Conservation (phyloP, 2,888 invertebrate genomes). For the Brenthis daphne region DNA sequence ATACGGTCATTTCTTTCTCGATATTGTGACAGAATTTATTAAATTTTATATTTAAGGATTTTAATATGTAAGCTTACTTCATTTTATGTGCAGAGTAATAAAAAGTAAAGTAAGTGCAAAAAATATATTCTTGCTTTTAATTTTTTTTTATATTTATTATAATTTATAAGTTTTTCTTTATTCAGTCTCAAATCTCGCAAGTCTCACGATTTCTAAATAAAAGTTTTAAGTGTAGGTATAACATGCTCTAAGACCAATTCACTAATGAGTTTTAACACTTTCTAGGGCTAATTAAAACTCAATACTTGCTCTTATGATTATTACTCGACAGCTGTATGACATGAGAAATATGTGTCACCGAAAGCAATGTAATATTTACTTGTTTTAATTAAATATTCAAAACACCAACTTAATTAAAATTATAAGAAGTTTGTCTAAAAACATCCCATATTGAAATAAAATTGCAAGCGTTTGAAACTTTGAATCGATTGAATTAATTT, state of each 20-base stretch:
- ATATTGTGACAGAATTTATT: constrained; percentile 3
- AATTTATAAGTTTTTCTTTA: too few species aligned
- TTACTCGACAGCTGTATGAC: constrained; percentile 5
- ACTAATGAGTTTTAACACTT: constrained; percentile 9
- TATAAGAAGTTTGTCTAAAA: too few species aligned
- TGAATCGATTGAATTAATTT: too few species aligned
- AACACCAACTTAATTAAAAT: constrained; percentile 7
- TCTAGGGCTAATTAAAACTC: constrained; percentile 4
- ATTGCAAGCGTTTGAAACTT: too few species aligned
- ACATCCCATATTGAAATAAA: too few species aligned
- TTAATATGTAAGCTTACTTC: constrained; percentile 4
- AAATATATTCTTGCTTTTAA: too few species aligned
- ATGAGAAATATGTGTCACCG: background rate
- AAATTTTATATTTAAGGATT: background rate
- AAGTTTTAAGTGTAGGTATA: background rate
- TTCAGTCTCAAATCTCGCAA: too few species aligned
- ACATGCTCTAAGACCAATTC: constrained; percentile 2
- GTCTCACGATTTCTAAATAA: too few species aligned
- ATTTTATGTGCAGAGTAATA: background rate
- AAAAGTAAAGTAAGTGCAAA: too few species aligned
- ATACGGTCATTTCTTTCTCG: constrained; percentile 8
- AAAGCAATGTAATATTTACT: background rate
- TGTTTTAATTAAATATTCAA: background rate
- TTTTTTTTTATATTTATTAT: too few species aligned
- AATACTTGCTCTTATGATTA: constrained; percentile 11